Conservation (phyloP, 2,888 invertebrate genomes). For the Eretmocerus hayati region DNA sequence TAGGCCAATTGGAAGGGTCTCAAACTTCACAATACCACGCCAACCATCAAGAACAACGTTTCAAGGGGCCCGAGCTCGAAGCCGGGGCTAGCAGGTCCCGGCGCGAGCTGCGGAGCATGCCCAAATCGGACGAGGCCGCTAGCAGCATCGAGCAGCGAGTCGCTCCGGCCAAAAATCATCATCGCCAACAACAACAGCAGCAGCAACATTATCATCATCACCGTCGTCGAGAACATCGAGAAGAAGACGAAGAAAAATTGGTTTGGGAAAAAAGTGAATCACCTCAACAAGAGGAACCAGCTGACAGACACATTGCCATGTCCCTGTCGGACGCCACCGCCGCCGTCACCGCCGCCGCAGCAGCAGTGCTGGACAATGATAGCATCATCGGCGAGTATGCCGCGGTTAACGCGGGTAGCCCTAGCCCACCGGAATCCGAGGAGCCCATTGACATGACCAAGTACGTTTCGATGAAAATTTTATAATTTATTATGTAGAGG, state of each 20-base stretch:
- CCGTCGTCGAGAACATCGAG: not conserved
- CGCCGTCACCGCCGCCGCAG: not conserved
- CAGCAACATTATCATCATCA: not conserved
- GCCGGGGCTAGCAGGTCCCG: no score
- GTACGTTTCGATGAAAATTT: not conserved
- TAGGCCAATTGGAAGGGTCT: no score
- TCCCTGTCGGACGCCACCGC: conserved; percentile 6
- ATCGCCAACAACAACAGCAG: not conserved
- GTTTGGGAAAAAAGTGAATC: no score
- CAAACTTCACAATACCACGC: no score
- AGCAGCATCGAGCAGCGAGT: no score
- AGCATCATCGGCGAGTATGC: conserved; percentile 23
- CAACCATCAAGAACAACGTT: no score
- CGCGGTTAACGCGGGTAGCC: conserved; percentile 18
- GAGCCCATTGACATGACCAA: not conserved
- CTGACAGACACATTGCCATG: conserved; percentile 15
- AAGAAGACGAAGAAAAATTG: not conserved
- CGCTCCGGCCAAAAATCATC: not conserved
- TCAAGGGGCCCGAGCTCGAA: no score
- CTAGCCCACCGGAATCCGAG: conserved; percentile 4
- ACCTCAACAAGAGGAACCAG: conserved; percentile 11
- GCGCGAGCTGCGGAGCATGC: conserved; percentile 16
- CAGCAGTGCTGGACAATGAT: conserved; percentile 6
- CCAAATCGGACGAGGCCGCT: conserved; percentile 1
- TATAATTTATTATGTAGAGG: no score